Evolutionary conservation across 2,888 invertebrate species (phyloP).

Genomic region (Leptopterna dolabrata): DNA sequence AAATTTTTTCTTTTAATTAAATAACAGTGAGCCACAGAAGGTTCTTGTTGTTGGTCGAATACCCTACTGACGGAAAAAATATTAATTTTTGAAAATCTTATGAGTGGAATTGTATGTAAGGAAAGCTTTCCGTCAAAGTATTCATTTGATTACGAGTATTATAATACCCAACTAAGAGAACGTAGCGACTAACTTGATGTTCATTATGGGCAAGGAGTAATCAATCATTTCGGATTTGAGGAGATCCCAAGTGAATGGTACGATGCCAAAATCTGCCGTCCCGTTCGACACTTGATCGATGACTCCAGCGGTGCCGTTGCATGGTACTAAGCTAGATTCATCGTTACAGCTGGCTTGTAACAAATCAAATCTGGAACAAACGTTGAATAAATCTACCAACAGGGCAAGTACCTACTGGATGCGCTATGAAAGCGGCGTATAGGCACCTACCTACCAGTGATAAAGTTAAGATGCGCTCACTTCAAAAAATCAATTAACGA

Average conservation of each 20-base stretch:
- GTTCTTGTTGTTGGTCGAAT: no score
- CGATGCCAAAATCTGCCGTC: slow-evolving; percentile 40
- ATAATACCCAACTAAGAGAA: no score
- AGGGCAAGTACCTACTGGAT: not conserved
- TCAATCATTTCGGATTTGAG: not conserved
- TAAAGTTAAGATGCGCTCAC: no score
- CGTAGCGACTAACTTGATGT: not conserved
- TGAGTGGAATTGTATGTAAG: no score
- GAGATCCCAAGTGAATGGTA: slow-evolving; percentile 15
- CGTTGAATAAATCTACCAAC: not conserved
- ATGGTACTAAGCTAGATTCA: not conserved
- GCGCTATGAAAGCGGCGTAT: not conserved
- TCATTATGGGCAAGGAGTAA: slow-evolving; percentile 29
- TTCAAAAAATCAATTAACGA: not conserved
- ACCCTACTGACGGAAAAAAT: no score
- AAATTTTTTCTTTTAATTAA: no score
- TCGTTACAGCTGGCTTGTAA: slow-evolving; percentile 27
- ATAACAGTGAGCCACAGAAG: no score
- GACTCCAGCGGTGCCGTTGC: not conserved
- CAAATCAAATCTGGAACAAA: slow-evolving; percentile 1
- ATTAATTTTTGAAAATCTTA: no score
- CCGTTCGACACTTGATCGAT: not conserved
- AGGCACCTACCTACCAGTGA: not conserved
- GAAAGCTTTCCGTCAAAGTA: no score
- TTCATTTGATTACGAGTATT: no score